Conservation (phyloP, 2,888 invertebrate species). For the Caradrina kadenii region DNA sequence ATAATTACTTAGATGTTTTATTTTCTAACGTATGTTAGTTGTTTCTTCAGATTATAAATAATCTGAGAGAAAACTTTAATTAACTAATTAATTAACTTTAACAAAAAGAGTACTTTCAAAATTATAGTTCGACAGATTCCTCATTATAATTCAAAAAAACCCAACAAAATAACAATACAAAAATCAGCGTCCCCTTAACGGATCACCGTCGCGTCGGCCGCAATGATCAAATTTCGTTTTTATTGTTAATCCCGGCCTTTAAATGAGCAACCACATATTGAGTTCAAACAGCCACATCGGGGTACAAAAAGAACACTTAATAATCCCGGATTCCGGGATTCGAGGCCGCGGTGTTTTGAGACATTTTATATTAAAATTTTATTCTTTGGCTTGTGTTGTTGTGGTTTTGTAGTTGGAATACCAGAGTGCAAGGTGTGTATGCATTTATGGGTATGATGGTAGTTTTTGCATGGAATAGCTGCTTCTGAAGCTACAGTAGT, state of each 20-base stretch:
- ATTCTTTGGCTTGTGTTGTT: constrained; percentile 55
- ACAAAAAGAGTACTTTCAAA: too few relatives aligned
- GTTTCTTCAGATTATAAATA: too few relatives aligned
- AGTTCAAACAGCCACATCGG: constrained; percentile 81
- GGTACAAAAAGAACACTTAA: constrained; percentile 70
- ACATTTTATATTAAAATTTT: constrained; percentile 69
- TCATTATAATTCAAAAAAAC: not conserved
- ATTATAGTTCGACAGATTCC: not conserved
- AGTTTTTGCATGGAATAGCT: constrained; percentile 18
- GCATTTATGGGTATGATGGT: constrained; percentile 7
- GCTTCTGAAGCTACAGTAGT: not conserved
- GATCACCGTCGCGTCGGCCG: constrained; percentile 72
- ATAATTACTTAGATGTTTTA: too few relatives aligned
- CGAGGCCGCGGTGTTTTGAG: constrained; percentile 69
- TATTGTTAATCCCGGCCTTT: constrained; percentile 87
- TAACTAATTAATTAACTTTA: too few relatives aligned
- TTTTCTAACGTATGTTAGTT: too few relatives aligned
- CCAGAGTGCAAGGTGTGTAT: constrained; percentile 37
- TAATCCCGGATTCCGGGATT: constrained; percentile 79
- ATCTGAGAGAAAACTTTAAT: too few relatives aligned
- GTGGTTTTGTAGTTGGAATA: constrained; percentile 53
- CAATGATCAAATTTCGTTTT: constrained; percentile 91
- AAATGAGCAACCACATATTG: constrained; percentile 85
- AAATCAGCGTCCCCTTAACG: constrained; percentile 76
- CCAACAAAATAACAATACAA: not conserved